A percentile compares a stretch with the other conserved stretches of the same genome.
Evolutionary conservation across 1,140 invertebrate genomes (phyloP).

Genomic region (Chrysoperla carnea): DNA sequence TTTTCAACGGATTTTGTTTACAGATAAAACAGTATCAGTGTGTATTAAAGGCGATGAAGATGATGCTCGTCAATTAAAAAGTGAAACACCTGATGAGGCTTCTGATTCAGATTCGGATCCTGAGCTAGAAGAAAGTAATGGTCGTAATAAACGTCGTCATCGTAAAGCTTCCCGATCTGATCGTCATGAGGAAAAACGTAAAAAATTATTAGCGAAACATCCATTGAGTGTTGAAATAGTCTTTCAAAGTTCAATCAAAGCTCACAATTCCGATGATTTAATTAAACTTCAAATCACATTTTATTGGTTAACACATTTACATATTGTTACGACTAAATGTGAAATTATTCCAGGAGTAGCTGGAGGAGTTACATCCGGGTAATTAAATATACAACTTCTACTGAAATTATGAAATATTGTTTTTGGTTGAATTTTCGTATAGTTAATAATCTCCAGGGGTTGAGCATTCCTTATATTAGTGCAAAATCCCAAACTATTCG

Average conservation of each 20-base stretch:
- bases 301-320: neutral
- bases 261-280: neutral
- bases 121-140: slow-evolving; percentile 26
- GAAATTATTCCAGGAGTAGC: neutral
- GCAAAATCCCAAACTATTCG: no score
- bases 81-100: slow-evolving; percentile 27
- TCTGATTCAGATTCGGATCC: slow-evolving; percentile 45
- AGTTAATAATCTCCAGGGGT: neutral
- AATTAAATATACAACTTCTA: no score
- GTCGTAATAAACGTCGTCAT: neutral
- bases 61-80: slow-evolving; percentile 49
- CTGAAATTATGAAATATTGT: no score
- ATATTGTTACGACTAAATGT: neutral
- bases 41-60: slow-evolving; percentile 63
- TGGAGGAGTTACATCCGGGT: no score
- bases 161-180: neutral
- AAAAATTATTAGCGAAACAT: neutral
- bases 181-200: neutral
- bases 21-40: slow-evolving; percentile 26
- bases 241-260: neutral
- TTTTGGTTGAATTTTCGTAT: neutral
- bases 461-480: no score
- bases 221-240: neutral
- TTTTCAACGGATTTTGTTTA: slow-evolving; percentile 6
- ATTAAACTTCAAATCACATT: neutral